Percentiles rank a stretch among this genome's conserved stretches.
Evolutionary conservation across 2,888 invertebrate species (phyloP).

Genomic region (Agrochola macilenta): DNA sequence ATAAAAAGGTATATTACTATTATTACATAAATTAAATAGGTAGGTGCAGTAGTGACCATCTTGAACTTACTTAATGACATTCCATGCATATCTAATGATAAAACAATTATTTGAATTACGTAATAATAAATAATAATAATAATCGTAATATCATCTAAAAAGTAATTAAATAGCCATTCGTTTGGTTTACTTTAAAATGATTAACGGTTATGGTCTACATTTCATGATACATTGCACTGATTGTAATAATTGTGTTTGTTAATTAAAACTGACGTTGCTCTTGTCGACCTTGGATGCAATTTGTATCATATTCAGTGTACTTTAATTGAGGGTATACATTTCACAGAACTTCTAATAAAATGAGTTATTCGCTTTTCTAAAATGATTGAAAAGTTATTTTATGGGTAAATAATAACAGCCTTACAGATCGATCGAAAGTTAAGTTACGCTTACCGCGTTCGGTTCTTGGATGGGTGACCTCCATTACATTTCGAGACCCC

Average conservation of each 20-base stretch:
- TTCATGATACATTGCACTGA: constrained; percentile 40
- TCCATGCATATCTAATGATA: constrained; percentile 9
- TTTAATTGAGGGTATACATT: constrained; percentile 35
- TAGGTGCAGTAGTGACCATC: not conserved
- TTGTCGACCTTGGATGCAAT: constrained; percentile 40
- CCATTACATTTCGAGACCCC: not conserved
- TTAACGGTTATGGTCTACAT: constrained; percentile 26
- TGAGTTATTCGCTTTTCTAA: not conserved
- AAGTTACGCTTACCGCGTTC: not conserved
- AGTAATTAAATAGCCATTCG: constrained; percentile 5
- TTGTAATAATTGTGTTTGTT: constrained; percentile 42
- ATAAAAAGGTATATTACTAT: too few species aligned
- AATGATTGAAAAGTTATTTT: not conserved
- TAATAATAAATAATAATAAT: too few species aligned
- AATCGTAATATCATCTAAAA: constrained; percentile 27
- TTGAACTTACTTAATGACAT: constrained; percentile 1
- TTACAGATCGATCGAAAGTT: not conserved
- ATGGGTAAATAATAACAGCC: too few species aligned
- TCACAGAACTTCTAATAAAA: not conserved
- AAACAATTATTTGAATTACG: constrained; percentile 36
- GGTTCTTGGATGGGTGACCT: not conserved
- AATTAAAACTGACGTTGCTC: constrained; percentile 39
- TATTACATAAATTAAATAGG: not conserved
- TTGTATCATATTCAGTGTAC: constrained; percentile 12
- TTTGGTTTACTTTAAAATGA: constrained; percentile 33